Percentiles rank a stretch among this genome's conserved stretches.
Conservation (phyloP, 2,113 vertebrate genomes). For the Polypterus bichir region DNA sequence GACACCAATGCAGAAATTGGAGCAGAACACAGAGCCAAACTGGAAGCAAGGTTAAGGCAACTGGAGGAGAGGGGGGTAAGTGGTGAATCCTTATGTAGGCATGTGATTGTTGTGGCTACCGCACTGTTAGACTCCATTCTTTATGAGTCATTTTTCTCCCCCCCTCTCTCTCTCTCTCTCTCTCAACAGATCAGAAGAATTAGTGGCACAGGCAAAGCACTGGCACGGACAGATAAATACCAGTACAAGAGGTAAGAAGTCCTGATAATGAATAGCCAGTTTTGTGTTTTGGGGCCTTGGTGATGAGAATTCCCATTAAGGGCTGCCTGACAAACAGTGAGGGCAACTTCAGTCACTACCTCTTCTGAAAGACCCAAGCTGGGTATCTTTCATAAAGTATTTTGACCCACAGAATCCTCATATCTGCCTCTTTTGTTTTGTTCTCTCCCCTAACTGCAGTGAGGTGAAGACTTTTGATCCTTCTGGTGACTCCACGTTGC, state of each 20-base stretch:
- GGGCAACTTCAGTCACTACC: conserved; percentile 5
- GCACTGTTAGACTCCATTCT: conserved; percentile 4
- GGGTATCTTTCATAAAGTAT: no score
- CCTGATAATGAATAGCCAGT: conserved; percentile 17
- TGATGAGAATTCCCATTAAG: neutral
- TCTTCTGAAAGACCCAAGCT: neutral
- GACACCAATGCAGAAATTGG: conserved; percentile 84
- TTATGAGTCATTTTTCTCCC: conserved; percentile 10
- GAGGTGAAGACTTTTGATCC: conserved; percentile 82
- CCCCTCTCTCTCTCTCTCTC: conserved; percentile 10
- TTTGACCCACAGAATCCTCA: no score
- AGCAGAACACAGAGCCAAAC: conserved; percentile 79
- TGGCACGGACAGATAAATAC: conserved; percentile 86
- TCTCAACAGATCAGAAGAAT: conserved; percentile 71
- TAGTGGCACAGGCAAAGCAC: conserved; percentile 86
- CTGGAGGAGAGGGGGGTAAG: conserved; percentile 87
- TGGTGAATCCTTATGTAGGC: conserved; percentile 9
- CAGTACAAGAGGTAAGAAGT: conserved; percentile 78
- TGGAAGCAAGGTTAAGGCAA: conserved; percentile 72
- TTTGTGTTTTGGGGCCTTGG: conserved; percentile 9
- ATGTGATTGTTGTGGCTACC: conserved; percentile 13
- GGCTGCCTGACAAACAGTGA: neutral
- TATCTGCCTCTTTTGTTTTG: no score
- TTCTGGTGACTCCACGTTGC: conserved; percentile 80
- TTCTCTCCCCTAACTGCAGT: conserved; percentile 34